Percentiles rank a stretch among this genome's conserved stretches.
Evolutionary conservation across 2,888 invertebrate genomes (phyloP).

Genomic region (Brachyptera putata): DNA sequence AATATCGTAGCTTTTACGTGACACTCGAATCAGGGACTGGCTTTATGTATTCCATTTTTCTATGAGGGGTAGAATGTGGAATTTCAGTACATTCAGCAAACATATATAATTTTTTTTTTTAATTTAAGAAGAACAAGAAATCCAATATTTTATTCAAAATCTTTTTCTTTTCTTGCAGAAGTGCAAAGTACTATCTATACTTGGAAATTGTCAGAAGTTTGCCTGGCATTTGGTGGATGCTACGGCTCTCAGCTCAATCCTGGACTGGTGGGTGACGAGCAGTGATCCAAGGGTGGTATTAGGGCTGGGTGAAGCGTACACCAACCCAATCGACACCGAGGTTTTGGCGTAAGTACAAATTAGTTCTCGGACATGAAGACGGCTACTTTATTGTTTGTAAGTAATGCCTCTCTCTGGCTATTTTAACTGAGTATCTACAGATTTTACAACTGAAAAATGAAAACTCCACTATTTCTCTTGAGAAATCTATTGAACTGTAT

Average conservation of each 20-base stretch:
- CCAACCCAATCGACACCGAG: conserved; percentile 35
- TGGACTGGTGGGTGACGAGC: conserved; percentile 71
- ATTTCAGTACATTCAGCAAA: no score
- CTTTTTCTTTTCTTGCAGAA: conserved; percentile 40
- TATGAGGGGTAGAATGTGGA: not conserved
- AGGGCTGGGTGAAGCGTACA: conserved; percentile 40
- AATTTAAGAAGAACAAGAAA: no score
- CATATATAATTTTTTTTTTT: no score
- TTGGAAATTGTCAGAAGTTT: conserved; percentile 58
- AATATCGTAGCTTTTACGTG: no score
- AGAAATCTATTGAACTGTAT: conserved; percentile 18
- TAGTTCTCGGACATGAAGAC: not conserved
- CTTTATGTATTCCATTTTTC: no score
- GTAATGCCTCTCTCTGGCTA: not conserved
- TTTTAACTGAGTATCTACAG: not conserved
- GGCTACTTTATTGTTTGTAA: no score
- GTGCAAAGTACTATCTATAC: conserved; percentile 47
- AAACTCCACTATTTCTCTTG: not conserved
- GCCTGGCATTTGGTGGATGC: conserved; percentile 63
- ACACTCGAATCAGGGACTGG: no score
- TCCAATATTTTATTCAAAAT: no score
- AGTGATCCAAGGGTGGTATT: conserved; percentile 66
- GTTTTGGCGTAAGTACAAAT: conserved; percentile 33
- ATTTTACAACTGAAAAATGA: no score
- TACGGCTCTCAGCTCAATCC: conserved; percentile 57